phyloP scores from a whole-genome alignment of 2,113 vertebrate genomes.

The Catharus fuscescens region DNA sequence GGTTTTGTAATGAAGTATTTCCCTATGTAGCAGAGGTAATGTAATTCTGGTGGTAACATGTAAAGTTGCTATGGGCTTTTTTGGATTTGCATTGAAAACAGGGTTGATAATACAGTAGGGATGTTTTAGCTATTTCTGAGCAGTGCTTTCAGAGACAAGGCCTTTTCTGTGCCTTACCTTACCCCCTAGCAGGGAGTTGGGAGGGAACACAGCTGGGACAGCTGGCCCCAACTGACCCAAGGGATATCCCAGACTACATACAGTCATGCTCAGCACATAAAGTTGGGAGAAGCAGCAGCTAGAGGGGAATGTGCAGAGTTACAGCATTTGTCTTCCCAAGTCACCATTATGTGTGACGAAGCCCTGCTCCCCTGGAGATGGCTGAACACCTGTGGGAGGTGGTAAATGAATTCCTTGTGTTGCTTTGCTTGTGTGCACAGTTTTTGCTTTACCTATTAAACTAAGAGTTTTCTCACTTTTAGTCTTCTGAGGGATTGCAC shows the following conservation, averaged over 20 bases:
- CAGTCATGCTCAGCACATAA: neutral
- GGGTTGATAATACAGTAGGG: neutral
- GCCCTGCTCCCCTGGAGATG: neutral
- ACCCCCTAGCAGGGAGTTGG: neutral
- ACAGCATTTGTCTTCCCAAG: neutral
- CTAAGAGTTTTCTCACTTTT: neutral
- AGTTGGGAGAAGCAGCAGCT: neutral
- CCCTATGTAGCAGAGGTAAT: neutral
- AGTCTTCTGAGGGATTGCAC: neutral
- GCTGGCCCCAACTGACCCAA: neutral
- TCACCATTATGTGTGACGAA: neutral
- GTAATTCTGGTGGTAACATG: neutral
- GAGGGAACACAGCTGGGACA: neutral
- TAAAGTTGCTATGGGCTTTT: neutral
- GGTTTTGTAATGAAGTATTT: neutral
- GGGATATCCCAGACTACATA: neutral
- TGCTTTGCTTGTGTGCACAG: neutral
- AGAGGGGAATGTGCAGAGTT: neutral
- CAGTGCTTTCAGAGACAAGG: neutral
- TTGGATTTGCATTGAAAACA: neutral
- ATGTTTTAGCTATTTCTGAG: neutral
- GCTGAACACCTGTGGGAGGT: neutral
- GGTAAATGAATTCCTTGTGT: neutral
- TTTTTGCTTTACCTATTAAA: neutral
- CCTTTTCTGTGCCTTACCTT: neutral